Conservation (phyloP, 1,140 invertebrate genomes). For the Drosophila kikkawai region DNA sequence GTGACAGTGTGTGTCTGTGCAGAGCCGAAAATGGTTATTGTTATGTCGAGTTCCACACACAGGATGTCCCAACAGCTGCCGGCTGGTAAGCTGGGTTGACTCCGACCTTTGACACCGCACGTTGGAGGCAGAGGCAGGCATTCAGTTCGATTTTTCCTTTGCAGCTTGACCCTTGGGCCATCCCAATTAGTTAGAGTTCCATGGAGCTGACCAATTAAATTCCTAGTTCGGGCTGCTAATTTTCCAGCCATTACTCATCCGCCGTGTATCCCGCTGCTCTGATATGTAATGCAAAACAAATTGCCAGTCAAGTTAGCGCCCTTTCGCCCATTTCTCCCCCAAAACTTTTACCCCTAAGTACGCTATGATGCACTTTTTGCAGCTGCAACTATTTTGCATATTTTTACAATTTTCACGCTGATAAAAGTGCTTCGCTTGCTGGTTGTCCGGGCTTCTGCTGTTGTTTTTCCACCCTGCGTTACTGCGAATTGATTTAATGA, state of each 20-base stretch:
- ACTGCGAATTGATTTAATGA: constrained; percentile 68
- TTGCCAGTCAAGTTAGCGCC: constrained; percentile 6
- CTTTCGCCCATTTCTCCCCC: background rate
- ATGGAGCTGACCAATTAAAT: constrained; percentile 34
- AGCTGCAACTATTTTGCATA: constrained; percentile 56
- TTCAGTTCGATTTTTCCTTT: constrained; percentile 32
- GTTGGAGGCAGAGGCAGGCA: constrained; percentile 31
- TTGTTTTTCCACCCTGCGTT: constrained; percentile 13
- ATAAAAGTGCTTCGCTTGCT: constrained; percentile 46
- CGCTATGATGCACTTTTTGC: constrained; percentile 28
- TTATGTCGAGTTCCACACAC: constrained; percentile 68
- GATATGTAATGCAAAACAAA: constrained; percentile 40
- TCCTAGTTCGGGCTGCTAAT: constrained; percentile 15
- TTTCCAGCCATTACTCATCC: constrained; percentile 26
- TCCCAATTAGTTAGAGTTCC: constrained; percentile 16
- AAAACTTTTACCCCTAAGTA: background rate
- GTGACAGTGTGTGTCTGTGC: constrained; percentile 12
- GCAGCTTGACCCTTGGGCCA: constrained; percentile 24
- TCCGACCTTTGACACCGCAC: constrained; percentile 64
- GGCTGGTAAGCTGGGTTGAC: constrained; percentile 13
- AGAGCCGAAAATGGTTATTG: constrained; percentile 71
- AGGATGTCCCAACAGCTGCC: constrained; percentile 71
- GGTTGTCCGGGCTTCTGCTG: background rate
- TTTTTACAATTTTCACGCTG: constrained; percentile 55
- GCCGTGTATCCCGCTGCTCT: background rate